Evolutionary conservation across 2,797 vertebrate genomes (phyloP).

Genomic region (Jordanella pulchra): DNA sequence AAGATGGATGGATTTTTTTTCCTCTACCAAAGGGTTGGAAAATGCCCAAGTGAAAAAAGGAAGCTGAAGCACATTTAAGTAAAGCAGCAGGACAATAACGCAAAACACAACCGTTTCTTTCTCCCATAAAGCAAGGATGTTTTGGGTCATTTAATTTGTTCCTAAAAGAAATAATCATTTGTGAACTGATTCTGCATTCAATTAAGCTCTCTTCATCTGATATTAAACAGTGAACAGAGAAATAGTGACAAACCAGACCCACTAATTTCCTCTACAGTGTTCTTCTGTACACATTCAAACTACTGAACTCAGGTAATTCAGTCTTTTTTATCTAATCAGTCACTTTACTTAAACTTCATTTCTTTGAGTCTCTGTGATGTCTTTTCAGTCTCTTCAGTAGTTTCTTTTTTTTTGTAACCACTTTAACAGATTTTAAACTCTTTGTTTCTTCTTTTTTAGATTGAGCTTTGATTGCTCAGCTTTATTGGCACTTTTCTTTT

Average conservation of each 20-base stretch:
- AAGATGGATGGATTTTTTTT: too few species aligned
- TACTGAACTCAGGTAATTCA: neutral
- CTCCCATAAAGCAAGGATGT: neutral
- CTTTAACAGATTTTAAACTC: neutral
- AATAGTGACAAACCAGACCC: too few species aligned
- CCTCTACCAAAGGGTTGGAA: too few species aligned
- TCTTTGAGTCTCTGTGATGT: neutral
- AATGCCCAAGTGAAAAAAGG: too few species aligned
- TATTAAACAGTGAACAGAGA: too few species aligned
- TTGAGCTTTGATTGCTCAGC: neutral
- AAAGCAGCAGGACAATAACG: too few species aligned
- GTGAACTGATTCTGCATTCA: too few species aligned
- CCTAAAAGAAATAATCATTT: neutral
- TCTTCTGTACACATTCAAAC: neutral
- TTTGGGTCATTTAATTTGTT: neutral
- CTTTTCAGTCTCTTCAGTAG: neutral
- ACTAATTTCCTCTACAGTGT: neutral
- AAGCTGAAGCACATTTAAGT: too few species aligned
- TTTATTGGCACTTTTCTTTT: neutral
- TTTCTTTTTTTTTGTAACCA: neutral
- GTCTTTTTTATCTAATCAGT: neutral
- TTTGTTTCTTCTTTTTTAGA: neutral
- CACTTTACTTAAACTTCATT: neutral
- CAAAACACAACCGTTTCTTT: too few species aligned
- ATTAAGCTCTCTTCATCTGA: too few species aligned